A percentile compares a stretch with the other conserved stretches of the same genome.
Evolutionary conservation across 2,888 invertebrate species (phyloP).

Genomic region (Agrypnus murinus): DNA sequence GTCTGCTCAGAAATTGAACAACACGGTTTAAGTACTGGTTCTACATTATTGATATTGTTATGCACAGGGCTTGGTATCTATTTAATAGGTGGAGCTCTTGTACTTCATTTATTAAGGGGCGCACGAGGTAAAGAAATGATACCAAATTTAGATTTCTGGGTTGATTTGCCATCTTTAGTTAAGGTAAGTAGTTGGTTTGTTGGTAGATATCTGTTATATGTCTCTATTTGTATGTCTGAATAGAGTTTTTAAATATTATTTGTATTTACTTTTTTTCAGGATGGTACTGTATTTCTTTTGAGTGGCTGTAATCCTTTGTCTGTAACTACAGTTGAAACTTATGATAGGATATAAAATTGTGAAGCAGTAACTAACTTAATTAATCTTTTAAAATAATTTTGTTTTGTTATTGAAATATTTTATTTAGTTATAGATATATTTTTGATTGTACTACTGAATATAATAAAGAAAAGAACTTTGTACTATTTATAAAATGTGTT

Average conservation of each 20-base stretch:
- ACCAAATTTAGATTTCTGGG: conserved; percentile 85
- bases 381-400: conserved; percentile 5
- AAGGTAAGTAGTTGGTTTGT: conserved; percentile 72
- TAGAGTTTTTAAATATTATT: conserved; percentile 37
- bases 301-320: conserved; percentile 75
- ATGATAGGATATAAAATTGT: conserved; percentile 72
- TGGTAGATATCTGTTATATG: conserved; percentile 1
- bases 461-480: no score
- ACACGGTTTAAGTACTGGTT: conserved; percentile 76
- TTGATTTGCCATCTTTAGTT: conserved; percentile 79
- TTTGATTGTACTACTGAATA: no score
- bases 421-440: no score
- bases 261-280: conserved; percentile 72
- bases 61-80: conserved; percentile 76
- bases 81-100: conserved; percentile 78
- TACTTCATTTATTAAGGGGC: conserved; percentile 80
- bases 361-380: conserved; percentile 19
- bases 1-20: conserved; percentile 71
- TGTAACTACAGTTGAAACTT: conserved; percentile 68
- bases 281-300: conserved; percentile 77
- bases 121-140: conserved; percentile 83
- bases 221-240: not conserved
- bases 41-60: conserved; percentile 78
- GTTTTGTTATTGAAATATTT: conserved; percentile 2
- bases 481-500: no score